Evolutionary conservation across 2,888 invertebrate species (phyloP).

Genomic region (Cheilosia urbana): DNA sequence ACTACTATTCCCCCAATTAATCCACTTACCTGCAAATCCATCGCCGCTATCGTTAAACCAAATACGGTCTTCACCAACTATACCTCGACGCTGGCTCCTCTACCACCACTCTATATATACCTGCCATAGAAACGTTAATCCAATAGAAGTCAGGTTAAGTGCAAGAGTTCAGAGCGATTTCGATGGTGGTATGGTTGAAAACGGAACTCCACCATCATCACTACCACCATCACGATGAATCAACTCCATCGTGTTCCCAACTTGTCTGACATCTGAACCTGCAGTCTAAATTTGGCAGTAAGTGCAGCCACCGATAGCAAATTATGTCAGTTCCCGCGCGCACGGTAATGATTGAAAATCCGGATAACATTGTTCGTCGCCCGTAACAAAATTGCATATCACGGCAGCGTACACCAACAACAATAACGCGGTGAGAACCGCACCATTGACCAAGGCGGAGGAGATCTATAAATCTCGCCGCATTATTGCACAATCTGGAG

Average conservation of each 20-base stretch:
- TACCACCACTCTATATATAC: background rate
- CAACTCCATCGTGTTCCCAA: slow-evolving; percentile 71
- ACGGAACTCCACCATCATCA: slow-evolving; percentile 38
- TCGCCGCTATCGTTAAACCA: slow-evolving; percentile 49
- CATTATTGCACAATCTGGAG: slow-evolving; percentile 70
- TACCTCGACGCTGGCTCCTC: background rate
- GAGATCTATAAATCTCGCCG: slow-evolving; percentile 59
- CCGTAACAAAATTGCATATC: slow-evolving; percentile 46
- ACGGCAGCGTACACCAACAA: slow-evolving; percentile 18
- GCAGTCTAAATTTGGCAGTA: slow-evolving; percentile 73
- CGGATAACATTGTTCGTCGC: slow-evolving; percentile 57
- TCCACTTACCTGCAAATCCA: slow-evolving; percentile 63
- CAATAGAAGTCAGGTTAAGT: slow-evolving; percentile 71
- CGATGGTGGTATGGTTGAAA: slow-evolving; percentile 30
- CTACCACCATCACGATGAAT: slow-evolving; percentile 45
- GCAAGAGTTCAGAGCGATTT: slow-evolving; percentile 72
- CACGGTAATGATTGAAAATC: slow-evolving; percentile 61
- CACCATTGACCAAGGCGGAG: slow-evolving; percentile 48
- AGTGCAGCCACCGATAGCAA: slow-evolving; percentile 72
- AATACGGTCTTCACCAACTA: slow-evolving; percentile 48
- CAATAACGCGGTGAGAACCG: slow-evolving; percentile 22
- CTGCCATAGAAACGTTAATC: slow-evolving; percentile 48
- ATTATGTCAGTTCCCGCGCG: slow-evolving; percentile 72
- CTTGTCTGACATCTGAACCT: slow-evolving; percentile 74
- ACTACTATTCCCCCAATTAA: slow-evolving; percentile 61